Base-by-base conservation (phyloP, 2,113 vertebrate species). In the Scophthalmus maximus region DNA sequence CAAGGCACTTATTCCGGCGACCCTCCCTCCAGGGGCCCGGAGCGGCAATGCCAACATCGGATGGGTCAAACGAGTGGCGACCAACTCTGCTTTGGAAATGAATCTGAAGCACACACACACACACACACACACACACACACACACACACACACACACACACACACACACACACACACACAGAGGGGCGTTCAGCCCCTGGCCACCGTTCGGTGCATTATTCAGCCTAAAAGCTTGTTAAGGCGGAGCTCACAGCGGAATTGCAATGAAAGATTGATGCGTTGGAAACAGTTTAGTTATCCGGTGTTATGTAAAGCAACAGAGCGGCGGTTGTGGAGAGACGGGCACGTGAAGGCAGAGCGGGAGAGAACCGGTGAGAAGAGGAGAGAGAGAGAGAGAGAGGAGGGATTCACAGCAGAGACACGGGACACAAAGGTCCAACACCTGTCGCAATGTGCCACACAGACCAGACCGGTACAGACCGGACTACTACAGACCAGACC, bases 181-280 rank as follows among this genome's bases (percentile, higher is more conserved):
- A 18, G 12, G 20, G 15, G 23, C 49, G 47, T 36, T 47, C 30
- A 14, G 46, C 52, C 9, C 2, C 23, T 30, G 70, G 61, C 70
- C 71, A 32, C 46, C 17, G 11, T 30, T 68, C 67, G 42, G 81
- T 87, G 76, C 87, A 92, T 91, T 89, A 90, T 91, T 89, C 76
- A 91, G 38, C 52, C 70, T 92, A 89, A 91, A 87, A 88, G 86
- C 83, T 86, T 83, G 86, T 89, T 87, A 81, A n/a, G 82, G 59
- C 65, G 77, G 67, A 79, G 68, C 76, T 81, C 65, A 71, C 79
- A 71, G 64, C 9, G 17, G 63, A 68, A 63, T 12, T 6, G 14
- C 51, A 10, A 86, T 90, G 55, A 89, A 91, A 88, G 64, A 88
- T 90, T 83, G 52, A 92, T 89, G 82, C 49, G 47, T 52, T 52